phyloP scores from a whole-genome alignment of 2,888 invertebrate species.

The Muscina levida region DNA sequence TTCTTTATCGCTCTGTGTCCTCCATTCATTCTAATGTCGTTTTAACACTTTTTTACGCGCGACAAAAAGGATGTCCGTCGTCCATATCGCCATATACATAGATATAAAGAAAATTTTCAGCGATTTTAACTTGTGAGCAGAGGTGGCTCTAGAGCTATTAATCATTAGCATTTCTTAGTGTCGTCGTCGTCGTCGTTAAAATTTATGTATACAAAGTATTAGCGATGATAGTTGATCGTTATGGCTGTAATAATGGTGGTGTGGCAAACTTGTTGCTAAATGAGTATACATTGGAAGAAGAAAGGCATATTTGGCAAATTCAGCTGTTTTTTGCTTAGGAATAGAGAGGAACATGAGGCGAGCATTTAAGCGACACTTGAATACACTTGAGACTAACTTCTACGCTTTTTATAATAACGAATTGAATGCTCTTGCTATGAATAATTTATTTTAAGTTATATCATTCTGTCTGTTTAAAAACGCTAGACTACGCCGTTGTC shows the following conservation, averaged over 20 bases:
- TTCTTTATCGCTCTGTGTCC: conserved; percentile 14
- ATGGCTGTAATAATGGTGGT: neutral
- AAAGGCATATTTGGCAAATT: too few species aligned
- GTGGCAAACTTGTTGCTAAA: neutral
- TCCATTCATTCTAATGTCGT: conserved; percentile 19
- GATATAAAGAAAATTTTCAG: conserved; percentile 4
- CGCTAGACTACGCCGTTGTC: too few species aligned
- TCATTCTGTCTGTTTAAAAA: too few species aligned
- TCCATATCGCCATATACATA: neutral
- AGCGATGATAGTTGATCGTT: neutral
- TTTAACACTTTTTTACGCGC: conserved; percentile 31
- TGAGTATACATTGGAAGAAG: neutral
- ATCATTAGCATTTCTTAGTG: conserved; percentile 49
- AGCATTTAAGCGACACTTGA: too few species aligned
- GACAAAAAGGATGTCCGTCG: conserved; percentile 1
- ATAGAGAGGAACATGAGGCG: too few species aligned
- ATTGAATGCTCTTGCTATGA: too few species aligned
- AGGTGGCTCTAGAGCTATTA: conserved; percentile 56
- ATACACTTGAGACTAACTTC: too few species aligned
- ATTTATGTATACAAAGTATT: neutral
- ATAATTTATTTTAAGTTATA: too few species aligned
- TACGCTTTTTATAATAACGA: too few species aligned
- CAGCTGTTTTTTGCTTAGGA: too few species aligned
- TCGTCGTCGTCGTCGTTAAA: neutral
- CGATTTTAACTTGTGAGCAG: conserved; percentile 40